Evolutionary conservation across 2,113 vertebrate species (phyloP).

Genomic region (Bungarus multicinctus): DNA sequence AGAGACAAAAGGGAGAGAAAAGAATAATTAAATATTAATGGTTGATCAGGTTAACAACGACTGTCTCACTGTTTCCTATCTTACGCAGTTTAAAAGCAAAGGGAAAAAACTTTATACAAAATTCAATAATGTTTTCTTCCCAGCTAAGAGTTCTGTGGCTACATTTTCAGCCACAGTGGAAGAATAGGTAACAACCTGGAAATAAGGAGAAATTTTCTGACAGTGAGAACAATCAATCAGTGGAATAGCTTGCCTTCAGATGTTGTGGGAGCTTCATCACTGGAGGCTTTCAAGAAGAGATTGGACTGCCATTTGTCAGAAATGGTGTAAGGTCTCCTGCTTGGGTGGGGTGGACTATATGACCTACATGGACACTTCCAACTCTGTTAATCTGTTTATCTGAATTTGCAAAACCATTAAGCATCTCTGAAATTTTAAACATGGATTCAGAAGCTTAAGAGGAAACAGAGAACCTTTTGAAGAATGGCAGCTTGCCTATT

Average conservation of each 20-base stretch:
- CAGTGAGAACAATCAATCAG: too few relatives aligned
- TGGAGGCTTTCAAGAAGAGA: too few relatives aligned
- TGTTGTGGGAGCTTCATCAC: too few relatives aligned
- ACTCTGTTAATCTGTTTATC: too few relatives aligned
- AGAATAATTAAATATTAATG: neutral
- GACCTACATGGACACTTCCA: too few relatives aligned
- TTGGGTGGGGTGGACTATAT: too few relatives aligned
- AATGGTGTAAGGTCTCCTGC: too few relatives aligned
- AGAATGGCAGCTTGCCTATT: neutral
- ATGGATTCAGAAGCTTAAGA: neutral
- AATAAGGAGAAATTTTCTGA: too few relatives aligned
- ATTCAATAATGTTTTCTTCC: neutral
- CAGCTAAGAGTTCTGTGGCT: neutral
- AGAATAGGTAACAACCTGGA: neutral
- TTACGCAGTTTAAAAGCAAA: neutral
- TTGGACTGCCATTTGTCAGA: too few relatives aligned
- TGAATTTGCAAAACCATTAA: too few relatives aligned
- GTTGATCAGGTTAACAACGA: constrained; percentile 2
- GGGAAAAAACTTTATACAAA: neutral
- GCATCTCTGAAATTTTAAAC: neutral
- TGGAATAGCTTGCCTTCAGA: too few relatives aligned
- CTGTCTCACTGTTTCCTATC: neutral
- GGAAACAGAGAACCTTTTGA: neutral
- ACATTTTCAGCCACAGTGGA: neutral
- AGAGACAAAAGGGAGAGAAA: constrained; percentile 28